Percentiles rank a stretch among this genome's conserved stretches.
Evolutionary conservation across 2,888 invertebrate genomes (phyloP).

Genomic region (Lepidonotus clava): DNA sequence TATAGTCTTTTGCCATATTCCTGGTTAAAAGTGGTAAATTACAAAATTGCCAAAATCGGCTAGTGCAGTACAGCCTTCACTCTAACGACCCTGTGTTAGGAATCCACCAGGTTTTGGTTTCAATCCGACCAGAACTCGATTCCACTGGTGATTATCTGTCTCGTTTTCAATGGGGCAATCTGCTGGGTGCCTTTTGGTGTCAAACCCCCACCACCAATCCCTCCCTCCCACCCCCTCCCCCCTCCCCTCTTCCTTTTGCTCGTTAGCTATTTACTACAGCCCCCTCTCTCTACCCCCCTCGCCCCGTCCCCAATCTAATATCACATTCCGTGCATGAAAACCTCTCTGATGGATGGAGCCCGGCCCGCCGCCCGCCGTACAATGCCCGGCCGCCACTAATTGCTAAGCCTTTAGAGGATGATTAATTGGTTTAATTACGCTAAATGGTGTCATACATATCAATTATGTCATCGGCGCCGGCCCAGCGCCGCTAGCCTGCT

Average conservation of each 20-base stretch:
- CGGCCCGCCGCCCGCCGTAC: conserved; percentile 1
- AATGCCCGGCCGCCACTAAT: conserved; percentile 29
- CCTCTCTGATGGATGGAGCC: conserved; percentile 33
- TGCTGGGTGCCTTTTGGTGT: too few species aligned
- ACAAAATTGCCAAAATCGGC: too few species aligned
- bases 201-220: too few species aligned
- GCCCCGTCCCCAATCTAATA: conserved; percentile 43
- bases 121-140: conserved; percentile 9
- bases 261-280: too few species aligned
- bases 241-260: too few species aligned
- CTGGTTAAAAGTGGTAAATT: too few species aligned
- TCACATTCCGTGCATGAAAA: conserved; percentile 52
- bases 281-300: too few species aligned
- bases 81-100: too few species aligned
- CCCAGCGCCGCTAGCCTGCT: background rate
- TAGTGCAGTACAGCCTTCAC: too few species aligned
- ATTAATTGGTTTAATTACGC: conserved; percentile 53
- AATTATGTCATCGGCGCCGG: conserved; percentile 41
- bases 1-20: too few species aligned
- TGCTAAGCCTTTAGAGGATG: conserved; percentile 49
- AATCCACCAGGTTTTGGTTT: conserved; percentile 1
- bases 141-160: conserved; percentile 32
- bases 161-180: conserved; percentile 37
- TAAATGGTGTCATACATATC: conserved; percentile 54
- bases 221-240: too few species aligned